These are phyloP conservation scores for Lytechinus variegatus DNA, from an alignment of 35 echinoderm and acorn worm species.

Conservation along the genomic window DNA sequence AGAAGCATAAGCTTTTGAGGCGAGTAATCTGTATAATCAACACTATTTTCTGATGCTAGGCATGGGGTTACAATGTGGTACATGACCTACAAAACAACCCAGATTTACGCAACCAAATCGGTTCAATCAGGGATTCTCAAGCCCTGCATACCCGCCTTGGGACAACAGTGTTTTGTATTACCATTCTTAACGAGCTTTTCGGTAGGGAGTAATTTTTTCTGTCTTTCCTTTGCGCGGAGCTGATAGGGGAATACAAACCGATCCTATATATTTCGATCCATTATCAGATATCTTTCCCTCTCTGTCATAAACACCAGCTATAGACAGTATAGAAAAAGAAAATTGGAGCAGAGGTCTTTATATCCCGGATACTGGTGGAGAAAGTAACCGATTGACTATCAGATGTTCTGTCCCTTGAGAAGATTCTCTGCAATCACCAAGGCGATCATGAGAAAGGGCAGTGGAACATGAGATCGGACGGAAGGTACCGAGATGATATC, in stretches of 20 bases:
- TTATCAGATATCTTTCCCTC: background rate
- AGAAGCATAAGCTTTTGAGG: background rate
- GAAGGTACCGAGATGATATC: background rate
- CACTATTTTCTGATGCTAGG: background rate
- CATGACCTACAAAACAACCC: background rate
- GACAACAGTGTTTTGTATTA: slow-evolving; percentile 4
- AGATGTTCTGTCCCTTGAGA: background rate
- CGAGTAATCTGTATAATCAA: background rate
- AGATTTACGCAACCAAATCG: background rate
- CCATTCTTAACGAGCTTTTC: background rate
- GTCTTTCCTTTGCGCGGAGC: background rate
- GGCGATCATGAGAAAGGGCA: background rate
- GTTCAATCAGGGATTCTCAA: background rate
- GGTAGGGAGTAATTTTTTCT: background rate
- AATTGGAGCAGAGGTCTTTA: background rate
- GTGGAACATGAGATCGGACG: background rate
- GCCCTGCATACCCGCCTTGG: background rate
- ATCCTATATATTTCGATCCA: slow-evolving; percentile 19
- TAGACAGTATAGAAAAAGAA: background rate
- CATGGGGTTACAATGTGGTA: background rate
- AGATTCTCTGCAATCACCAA: background rate
- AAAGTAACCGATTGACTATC: background rate
- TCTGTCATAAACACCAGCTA: background rate
- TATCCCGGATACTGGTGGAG: background rate
- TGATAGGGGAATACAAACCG: background rate